Evolutionary conservation across 2,113 vertebrate genomes (phyloP).

Genomic region (Callospermophilus lateralis): DNA sequence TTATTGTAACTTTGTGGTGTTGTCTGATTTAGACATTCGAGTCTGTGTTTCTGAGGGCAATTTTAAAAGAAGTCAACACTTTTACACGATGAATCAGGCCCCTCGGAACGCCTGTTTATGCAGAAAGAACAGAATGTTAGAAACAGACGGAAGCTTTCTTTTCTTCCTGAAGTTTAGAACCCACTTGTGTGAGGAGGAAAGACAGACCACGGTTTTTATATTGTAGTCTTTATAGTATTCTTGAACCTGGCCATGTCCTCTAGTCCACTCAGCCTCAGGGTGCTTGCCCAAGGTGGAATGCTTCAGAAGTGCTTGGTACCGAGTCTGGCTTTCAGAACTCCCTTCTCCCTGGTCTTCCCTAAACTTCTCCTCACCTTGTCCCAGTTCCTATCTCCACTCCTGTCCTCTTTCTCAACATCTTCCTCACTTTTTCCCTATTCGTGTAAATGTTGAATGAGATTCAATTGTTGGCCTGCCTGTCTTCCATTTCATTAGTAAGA

Average conservation of each 20-base stretch:
- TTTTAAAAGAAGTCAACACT: background rate
- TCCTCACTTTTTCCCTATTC: background rate
- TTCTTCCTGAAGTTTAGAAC: background rate
- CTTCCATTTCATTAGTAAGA: background rate
- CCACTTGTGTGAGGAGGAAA: rapidly evolving
- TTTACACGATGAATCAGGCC: background rate
- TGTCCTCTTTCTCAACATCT: background rate
- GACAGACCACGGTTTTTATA: too few relatives aligned
- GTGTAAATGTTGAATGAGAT: background rate
- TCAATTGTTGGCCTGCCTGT: background rate
- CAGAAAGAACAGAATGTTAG: background rate
- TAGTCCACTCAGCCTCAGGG: background rate
- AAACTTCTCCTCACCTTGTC: background rate
- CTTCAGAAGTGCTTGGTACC: background rate
- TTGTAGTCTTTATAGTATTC: background rate
- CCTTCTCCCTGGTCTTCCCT: background rate
- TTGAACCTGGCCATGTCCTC: background rate
- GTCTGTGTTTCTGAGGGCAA: background rate
- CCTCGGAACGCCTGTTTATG: too few relatives aligned
- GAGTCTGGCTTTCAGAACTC: background rate
- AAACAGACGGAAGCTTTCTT: background rate
- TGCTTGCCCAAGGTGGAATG: background rate
- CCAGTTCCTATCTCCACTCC: background rate
- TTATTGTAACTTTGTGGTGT: background rate
- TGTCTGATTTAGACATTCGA: background rate